A percentile compares a stretch with the other conserved stretches of the same genome.
These are phyloP conservation scores for Phenganax stokvisi DNA, from an alignment of 92 coral and sea anemone genomes.

Conservation along the genomic window DNA sequence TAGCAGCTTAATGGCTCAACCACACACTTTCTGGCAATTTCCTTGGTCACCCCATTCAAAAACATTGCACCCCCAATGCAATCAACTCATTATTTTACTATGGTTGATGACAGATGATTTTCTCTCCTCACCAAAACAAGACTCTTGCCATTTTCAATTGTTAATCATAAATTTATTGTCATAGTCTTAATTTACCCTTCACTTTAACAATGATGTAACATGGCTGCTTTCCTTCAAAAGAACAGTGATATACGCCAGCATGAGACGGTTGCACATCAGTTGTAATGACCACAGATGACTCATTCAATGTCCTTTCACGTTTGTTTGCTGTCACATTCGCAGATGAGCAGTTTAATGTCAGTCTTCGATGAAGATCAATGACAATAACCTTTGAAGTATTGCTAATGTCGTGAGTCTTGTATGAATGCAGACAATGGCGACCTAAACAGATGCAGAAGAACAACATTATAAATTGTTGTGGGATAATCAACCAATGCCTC, in stretches of 20 bases:
- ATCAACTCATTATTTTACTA: too few relatives aligned
- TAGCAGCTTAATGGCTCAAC: too few relatives aligned
- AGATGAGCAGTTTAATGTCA: slow-evolving; percentile 3
- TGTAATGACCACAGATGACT: background rate
- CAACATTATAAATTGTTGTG: background rate
- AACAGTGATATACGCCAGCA: slow-evolving; percentile 18
- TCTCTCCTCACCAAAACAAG: too few relatives aligned
- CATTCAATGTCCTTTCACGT: background rate
- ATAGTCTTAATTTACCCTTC: background rate
- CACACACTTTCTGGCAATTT: too few relatives aligned
- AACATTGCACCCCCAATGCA: too few relatives aligned
- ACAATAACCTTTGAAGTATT: background rate
- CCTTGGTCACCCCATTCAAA: too few relatives aligned
- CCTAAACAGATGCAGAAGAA: background rate
- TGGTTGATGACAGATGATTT: too few relatives aligned
- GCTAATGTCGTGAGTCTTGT: background rate
- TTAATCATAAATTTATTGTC: too few relatives aligned
- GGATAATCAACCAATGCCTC: background rate
- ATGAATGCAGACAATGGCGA: background rate
- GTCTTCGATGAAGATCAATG: background rate
- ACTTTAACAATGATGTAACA: background rate
- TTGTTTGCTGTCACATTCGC: too few relatives aligned
- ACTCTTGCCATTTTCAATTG: background rate
- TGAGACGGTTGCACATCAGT: background rate
- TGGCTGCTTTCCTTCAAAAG: background rate